Evolutionary conservation across 2,113 vertebrate genomes (phyloP).

Genomic region (Tapirus terrestris): DNA sequence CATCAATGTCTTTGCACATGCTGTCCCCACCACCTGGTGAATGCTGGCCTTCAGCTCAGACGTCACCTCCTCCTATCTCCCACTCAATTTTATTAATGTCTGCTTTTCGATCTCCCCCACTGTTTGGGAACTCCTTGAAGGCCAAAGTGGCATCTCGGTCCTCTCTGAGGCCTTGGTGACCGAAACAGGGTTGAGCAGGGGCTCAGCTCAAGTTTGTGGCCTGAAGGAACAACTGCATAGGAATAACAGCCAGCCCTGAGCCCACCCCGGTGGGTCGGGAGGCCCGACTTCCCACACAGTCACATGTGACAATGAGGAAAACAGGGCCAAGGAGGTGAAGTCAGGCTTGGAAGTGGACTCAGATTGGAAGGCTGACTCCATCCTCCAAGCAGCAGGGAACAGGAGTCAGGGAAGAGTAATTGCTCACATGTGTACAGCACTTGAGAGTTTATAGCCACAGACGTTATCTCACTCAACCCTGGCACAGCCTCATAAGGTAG

Average conservation of each 20-base stretch:
- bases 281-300: conserved; percentile 55
- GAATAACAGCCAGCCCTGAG: conserved; percentile 31
- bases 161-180: conserved; percentile 11
- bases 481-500: conserved; percentile 56
- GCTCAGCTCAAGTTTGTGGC: not conserved
- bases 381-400: conserved; percentile 58
- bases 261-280: conserved; percentile 33
- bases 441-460: conserved; percentile 70
- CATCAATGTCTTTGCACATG: conserved; percentile 12
- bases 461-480: conserved; percentile 75
- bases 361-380: conserved; percentile 67
- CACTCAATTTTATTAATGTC: not conserved
- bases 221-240: conserved; percentile 14
- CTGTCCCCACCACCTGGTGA: not conserved
- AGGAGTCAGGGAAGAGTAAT: conserved; percentile 74
- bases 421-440: conserved; percentile 68
- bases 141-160: not conserved
- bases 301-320: conserved; percentile 68
- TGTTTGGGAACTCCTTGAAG: not conserved
- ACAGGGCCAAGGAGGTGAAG: conserved; percentile 74
- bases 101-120: not conserved
- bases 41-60: not conserved
- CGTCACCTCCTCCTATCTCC: not conserved
- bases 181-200: not conserved
- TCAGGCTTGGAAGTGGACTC: conserved; percentile 77